A percentile compares a stretch with the other conserved stretches of the same genome.
These are phyloP conservation scores for Helicoverpa armigera DNA, from an alignment of 1,140 invertebrate genomes.

Conservation along the genomic window DNA sequence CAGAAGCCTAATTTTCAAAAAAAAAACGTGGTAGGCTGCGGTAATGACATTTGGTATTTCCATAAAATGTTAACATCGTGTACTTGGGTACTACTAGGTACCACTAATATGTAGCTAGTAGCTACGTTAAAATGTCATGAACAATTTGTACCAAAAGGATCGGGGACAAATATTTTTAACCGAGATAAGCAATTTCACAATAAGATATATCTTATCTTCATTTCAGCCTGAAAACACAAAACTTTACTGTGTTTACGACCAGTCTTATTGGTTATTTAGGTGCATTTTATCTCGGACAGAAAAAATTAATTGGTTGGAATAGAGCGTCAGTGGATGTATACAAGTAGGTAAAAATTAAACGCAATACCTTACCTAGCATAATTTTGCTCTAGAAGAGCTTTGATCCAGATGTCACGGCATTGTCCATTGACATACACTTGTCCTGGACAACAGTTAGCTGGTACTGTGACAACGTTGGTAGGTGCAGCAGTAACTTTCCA, in stretches of 20 bases:
- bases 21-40: no score
- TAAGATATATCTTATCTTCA: slow-evolving; percentile 4
- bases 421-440: slow-evolving; percentile 65
- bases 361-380: slow-evolving; percentile 22
- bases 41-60: no score
- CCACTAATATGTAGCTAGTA: neutral
- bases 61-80: no score
- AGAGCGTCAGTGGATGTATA: neutral
- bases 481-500: slow-evolving; percentile 50
- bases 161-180: neutral
- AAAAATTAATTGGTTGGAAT: no score
- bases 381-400: neutral
- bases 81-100: no score
- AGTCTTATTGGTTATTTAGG: neutral
- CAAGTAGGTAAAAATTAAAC: neutral
- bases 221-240: neutral
- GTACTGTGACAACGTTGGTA: slow-evolving; percentile 60
- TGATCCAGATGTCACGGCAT: slow-evolving; percentile 68
- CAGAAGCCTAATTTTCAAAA: no score
- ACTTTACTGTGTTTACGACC: neutral
- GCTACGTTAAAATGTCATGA: neutral
- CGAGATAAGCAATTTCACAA: neutral
- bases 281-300: neutral
- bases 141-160: neutral
- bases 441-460: slow-evolving; percentile 62